These are phyloP conservation scores for Pseudochaenichthys georgianus DNA, from an alignment of 2,797 vertebrate species.

Conservation along the genomic window DNA sequence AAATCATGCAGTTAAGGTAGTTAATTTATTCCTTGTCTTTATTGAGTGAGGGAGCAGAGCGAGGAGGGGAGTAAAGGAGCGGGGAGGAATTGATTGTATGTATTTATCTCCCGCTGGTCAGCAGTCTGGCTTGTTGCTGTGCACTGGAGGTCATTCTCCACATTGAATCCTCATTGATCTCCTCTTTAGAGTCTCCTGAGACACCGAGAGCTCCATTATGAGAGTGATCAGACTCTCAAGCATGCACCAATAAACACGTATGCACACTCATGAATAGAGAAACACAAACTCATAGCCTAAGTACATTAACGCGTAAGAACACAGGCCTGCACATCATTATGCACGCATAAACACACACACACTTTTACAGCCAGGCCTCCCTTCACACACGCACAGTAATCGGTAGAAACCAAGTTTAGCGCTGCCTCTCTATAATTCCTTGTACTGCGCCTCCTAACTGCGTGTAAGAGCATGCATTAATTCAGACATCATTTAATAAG, in stretches of 20 bases:
- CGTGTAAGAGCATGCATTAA: conserved; percentile 83
- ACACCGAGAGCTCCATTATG: conserved; percentile 71
- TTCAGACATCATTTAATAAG: conserved; percentile 90
- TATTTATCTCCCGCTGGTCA: conserved; percentile 78
- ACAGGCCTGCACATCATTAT: conserved; percentile 40
- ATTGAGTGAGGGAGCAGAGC: conserved; percentile 64
- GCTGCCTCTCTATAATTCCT: conserved; percentile 81
- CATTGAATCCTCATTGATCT: conserved; percentile 84
- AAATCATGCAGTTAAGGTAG: conserved; percentile 74
- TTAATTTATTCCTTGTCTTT: conserved; percentile 79
- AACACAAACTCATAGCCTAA: conserved; percentile 52
- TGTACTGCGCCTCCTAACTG: conserved; percentile 81
- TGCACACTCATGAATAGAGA: conserved; percentile 58
- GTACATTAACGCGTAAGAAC: conserved; percentile 41
- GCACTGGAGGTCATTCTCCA: conserved; percentile 80
- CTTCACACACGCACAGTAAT: conserved; percentile 64
- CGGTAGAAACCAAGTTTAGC: conserved; percentile 84
- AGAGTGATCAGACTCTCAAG: conserved; percentile 65
- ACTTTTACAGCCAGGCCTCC: conserved; percentile 38
- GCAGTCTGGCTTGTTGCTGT: conserved; percentile 75
- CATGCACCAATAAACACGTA: conserved; percentile 57
- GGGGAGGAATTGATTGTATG: conserved; percentile 75
- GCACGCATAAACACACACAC: conserved; percentile 34
- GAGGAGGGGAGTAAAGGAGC: conserved; percentile 53
- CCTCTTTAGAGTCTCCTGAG: conserved; percentile 75